phyloP scores from a whole-genome alignment of 2,113 vertebrate species.

The Noturus placidus region DNA sequence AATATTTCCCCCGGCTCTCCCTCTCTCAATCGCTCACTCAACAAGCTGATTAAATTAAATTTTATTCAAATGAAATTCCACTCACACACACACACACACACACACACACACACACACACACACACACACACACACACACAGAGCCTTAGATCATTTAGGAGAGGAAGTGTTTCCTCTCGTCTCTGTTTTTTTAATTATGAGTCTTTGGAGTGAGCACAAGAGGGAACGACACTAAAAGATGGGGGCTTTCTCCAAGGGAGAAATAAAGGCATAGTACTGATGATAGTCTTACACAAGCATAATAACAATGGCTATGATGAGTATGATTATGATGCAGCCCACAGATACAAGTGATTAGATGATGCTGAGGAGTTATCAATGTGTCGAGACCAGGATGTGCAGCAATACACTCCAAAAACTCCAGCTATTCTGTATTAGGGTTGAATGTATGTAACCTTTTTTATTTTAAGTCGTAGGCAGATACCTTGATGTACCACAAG shows the following conservation, averaged over 20 bases:
- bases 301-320: constrained; percentile 33
- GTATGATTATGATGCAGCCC: constrained; percentile 14
- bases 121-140: constrained; percentile 6
- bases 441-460: not conserved
- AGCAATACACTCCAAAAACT: not conserved
- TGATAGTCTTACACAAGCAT: constrained; percentile 11
- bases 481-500: not conserved
- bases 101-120: constrained; percentile 25
- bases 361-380: constrained; percentile 18
- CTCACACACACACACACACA: constrained; percentile 13
- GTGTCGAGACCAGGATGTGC: not conserved
- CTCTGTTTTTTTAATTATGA: constrained; percentile 48
- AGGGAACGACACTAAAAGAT: constrained; percentile 19
- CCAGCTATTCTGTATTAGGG: not conserved
- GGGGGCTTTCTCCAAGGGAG: constrained; percentile 34
- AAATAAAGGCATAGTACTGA: not conserved
- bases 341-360: constrained; percentile 42
- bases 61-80: constrained; percentile 64
- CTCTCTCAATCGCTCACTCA: constrained; percentile 30
- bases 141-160: constrained; percentile 50
- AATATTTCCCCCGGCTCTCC: constrained; percentile 45
- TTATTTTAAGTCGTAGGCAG: not conserved
- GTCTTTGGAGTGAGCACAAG: constrained; percentile 19
- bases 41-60: constrained; percentile 60
- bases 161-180: constrained; percentile 44